Base-by-base conservation (phyloP, 2,888 invertebrate species). In the Calliscelio sp. region DNA sequence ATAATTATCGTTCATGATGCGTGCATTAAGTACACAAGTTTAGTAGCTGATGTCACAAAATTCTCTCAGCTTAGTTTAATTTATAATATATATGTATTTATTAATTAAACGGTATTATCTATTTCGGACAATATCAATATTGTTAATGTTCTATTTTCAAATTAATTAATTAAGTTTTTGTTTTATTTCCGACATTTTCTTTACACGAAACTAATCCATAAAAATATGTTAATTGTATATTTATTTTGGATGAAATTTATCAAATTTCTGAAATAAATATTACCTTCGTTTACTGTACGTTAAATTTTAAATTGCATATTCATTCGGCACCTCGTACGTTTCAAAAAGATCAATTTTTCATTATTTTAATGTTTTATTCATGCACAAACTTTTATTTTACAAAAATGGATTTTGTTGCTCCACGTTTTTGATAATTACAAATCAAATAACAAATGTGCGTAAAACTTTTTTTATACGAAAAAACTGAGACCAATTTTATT, bases 371-470 rank as follows among this genome's bases (percentile, higher is more conserved):
- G 20, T 10, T 74, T 51, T 61, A 63, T 61, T 51, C 28, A 51
- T 51, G 51, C 7, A 22, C 20, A 53, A 70, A 32, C 44, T 44
- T 70, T 70, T 28, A 57, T 61, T 59, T 24, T 18, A n/a, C 4
- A 18, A 11, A 16, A 55, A 41, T 16, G 24, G 46, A 73, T 24
- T 73, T 44, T 32, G 59, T 73, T 57, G 41, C 28, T 73, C 38
- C 41, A 61, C 38, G 49, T 51, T 61, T 61, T 38, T 63, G 61
- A 51, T 61, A 63, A 74, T 74, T 74, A 51, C 38, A 74, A 46
- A 71, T 59, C 71, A 59, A 74, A 63, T 61, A 74, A 74, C 53
- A 63, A 49, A 74, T 25, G 61, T 14, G 53, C 51, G 22, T 10
- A 11, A 25, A 38, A 38, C 51, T 51, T 63, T 74, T n/a, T 74